These are phyloP conservation scores for Dastarcus helophoroides DNA, from an alignment of 2,888 invertebrate species.

Conservation along the genomic window DNA sequence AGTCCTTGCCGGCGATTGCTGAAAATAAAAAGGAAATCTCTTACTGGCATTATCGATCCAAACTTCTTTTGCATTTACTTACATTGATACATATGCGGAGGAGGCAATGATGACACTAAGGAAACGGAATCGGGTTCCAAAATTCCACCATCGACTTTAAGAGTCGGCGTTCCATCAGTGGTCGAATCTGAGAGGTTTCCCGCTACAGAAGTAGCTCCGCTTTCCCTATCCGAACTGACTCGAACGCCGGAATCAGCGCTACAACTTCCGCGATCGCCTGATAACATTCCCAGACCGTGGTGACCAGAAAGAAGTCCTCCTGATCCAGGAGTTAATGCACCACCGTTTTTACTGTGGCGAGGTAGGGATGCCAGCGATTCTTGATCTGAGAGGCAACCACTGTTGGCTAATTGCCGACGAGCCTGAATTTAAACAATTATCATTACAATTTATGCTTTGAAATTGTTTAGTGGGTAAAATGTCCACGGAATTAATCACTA, in stretches of 20 bases:
- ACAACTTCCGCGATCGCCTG: slow-evolving; percentile 69
- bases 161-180: slow-evolving; percentile 58
- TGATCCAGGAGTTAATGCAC: slow-evolving; percentile 49
- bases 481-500: no score
- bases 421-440: no score
- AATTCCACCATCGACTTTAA: slow-evolving; percentile 45
- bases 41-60: no score
- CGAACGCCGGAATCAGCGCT: slow-evolving; percentile 79
- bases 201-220: slow-evolving; percentile 71
- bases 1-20: slow-evolving; percentile 69
- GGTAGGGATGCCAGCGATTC: slow-evolving; percentile 62
- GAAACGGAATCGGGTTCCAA: slow-evolving; percentile 62
- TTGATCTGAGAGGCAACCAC: slow-evolving; percentile 75
- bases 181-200: slow-evolving; percentile 73
- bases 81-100: slow-evolving; percentile 60
- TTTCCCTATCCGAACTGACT: slow-evolving; percentile 70
- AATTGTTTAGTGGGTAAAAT: no score
- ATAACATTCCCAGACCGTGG: slow-evolving; percentile 40
- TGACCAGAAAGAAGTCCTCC: slow-evolving; percentile 39
- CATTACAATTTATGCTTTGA: no score
- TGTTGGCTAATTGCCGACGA: slow-evolving; percentile 59
- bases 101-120: slow-evolving; percentile 56
- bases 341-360: slow-evolving; percentile 46
- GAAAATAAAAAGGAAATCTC: no score
- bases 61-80: no score